A percentile compares a stretch with the other conserved stretches of the same genome.
Evolutionary conservation across 2,113 vertebrate species (phyloP).

Genomic region (Prionailurus bengalensis): DNA sequence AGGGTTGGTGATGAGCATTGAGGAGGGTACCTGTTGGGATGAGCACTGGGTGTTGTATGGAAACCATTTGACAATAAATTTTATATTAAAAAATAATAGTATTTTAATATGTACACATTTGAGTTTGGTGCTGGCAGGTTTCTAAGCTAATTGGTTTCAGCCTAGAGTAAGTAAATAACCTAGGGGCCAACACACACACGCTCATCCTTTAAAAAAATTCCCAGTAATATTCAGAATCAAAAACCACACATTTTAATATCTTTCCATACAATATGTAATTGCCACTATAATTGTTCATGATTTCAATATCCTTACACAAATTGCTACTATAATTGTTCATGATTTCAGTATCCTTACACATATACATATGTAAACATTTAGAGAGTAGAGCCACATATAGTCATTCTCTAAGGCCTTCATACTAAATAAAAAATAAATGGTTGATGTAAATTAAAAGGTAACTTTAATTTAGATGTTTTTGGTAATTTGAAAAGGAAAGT

Average conservation of each 20-base stretch:
- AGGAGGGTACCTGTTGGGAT: no score
- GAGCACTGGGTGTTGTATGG: no score
- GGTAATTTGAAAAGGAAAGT: slow-evolving; percentile 24
- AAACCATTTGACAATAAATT: no score
- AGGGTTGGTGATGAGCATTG: no score
- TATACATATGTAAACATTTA: neutral
- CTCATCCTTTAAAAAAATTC: neutral
- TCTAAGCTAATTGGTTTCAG: neutral
- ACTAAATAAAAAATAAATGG: neutral
- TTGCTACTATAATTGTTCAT: neutral
- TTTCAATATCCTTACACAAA: neutral
- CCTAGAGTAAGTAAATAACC: neutral
- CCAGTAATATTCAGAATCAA: neutral
- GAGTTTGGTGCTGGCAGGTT: neutral
- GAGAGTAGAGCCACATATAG: neutral
- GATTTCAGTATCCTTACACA: neutral
- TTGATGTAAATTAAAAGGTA: neutral
- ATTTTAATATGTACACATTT: neutral
- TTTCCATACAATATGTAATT: neutral
- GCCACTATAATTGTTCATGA: neutral
- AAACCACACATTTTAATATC: neutral
- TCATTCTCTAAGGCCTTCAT: neutral
- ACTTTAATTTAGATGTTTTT: neutral
- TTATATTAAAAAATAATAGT: no score
- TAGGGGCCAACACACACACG: neutral